Evolutionary conservation across 2,888 invertebrate species (phyloP).

Genomic region (Agrotis exclamationis): DNA sequence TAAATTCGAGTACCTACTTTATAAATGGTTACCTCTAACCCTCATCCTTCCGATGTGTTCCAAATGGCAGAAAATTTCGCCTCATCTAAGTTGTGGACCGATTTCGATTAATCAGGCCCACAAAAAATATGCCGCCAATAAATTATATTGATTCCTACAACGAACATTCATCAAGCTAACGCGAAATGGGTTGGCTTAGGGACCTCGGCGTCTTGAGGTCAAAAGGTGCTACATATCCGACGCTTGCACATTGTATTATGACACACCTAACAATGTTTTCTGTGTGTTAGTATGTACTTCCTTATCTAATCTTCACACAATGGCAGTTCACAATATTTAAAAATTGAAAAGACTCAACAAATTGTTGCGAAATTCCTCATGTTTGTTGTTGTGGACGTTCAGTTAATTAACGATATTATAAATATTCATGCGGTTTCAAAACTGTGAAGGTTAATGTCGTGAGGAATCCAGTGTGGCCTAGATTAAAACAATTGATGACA

Average conservation of each 20-base stretch:
- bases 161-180: slow-evolving; percentile 50
- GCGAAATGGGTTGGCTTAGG: slow-evolving; percentile 60
- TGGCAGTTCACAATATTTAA: not conserved
- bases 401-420: too few relatives aligned
- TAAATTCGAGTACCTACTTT: slow-evolving; percentile 29
- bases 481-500: too few relatives aligned
- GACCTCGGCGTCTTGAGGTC: slow-evolving; percentile 59
- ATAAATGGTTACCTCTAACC: slow-evolving; percentile 40
- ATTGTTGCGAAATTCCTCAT: slow-evolving; percentile 31
- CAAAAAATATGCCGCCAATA: slow-evolving; percentile 58
- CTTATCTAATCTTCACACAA: slow-evolving; percentile 27
- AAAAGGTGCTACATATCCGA: slow-evolving; percentile 42
- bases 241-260: slow-evolving; percentile 34
- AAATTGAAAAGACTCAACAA: slow-evolving; percentile 18
- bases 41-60: slow-evolving; percentile 35
- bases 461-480: too few relatives aligned
- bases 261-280: slow-evolving; percentile 28
- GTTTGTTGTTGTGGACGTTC: not conserved
- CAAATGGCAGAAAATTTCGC: slow-evolving; percentile 46
- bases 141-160: slow-evolving; percentile 52
- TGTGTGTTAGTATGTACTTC: slow-evolving; percentile 33
- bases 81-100: slow-evolving; percentile 44
- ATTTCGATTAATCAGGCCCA: slow-evolving; percentile 50
- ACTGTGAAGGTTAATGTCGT: too few relatives aligned
- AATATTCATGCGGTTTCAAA: too few relatives aligned